These are phyloP conservation scores for Acutogordius australiensis DNA, from an alignment of 2,888 invertebrate genomes.

Conservation along the genomic window DNA sequence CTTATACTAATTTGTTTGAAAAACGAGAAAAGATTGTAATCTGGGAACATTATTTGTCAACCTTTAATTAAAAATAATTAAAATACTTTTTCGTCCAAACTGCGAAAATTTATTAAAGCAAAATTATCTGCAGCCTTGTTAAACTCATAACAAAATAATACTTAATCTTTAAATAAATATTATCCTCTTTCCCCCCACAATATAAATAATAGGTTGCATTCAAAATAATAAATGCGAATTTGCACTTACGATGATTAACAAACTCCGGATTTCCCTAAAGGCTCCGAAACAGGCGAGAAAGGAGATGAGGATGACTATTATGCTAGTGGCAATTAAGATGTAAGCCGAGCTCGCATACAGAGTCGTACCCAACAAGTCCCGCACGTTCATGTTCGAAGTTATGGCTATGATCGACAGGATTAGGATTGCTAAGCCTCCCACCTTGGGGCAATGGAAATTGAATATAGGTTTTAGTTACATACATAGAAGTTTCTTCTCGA, in stretches of 20 bases:
- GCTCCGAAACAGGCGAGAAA: neutral
- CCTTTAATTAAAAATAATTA: too few relatives aligned
- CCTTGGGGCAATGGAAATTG: neutral
- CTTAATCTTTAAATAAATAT: too few relatives aligned
- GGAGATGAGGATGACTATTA: neutral
- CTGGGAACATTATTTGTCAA: too few relatives aligned
- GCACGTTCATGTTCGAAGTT: neutral
- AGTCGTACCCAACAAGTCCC: neutral
- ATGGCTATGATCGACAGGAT: constrained; percentile 1
- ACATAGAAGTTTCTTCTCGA: too few relatives aligned
- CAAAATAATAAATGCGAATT: neutral
- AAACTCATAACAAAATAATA: too few relatives aligned
- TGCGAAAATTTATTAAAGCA: too few relatives aligned
- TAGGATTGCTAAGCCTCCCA: neutral
- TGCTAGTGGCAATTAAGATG: constrained; percentile 4
- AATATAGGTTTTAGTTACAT: too few relatives aligned
- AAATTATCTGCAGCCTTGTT: too few relatives aligned
- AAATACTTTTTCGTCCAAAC: too few relatives aligned
- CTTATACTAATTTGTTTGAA: too few relatives aligned
- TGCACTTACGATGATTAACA: neutral
- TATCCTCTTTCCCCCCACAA: too few relatives aligned
- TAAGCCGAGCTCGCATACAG: neutral
- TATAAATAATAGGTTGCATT: neutral
- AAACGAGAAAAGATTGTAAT: too few relatives aligned
- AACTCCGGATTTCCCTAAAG: neutral